Evolutionary conservation across 2,113 vertebrate genomes (phyloP).

Genomic region (Tauraco erythrolophus): DNA sequence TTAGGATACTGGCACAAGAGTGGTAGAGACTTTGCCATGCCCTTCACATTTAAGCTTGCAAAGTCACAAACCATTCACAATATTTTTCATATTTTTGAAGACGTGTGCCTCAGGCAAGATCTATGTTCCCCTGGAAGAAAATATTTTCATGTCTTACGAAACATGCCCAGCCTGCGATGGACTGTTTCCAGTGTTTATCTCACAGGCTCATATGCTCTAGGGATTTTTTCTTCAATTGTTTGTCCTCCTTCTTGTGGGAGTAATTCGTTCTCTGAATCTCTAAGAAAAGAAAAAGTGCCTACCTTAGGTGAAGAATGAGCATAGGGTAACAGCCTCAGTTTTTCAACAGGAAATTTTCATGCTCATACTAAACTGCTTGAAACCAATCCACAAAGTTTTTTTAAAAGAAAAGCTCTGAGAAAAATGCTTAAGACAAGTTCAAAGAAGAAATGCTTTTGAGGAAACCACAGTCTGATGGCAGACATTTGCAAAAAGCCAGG

Average conservation of each 20-base stretch:
- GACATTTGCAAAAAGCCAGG: background rate
- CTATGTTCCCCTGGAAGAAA: background rate
- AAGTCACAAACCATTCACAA: background rate
- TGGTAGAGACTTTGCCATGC: background rate
- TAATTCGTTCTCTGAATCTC: background rate
- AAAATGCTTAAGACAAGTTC: constrained; percentile 6
- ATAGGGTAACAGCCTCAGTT: background rate
- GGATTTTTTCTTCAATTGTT: background rate
- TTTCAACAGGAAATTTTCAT: background rate
- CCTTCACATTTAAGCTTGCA: background rate
- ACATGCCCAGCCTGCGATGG: background rate
- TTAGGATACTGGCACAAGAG: background rate
- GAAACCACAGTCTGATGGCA: constrained; percentile 45
- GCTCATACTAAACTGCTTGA: background rate
- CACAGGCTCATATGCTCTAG: background rate
- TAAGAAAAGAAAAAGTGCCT: background rate
- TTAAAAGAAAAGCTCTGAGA: background rate
- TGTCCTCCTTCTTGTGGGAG: background rate
- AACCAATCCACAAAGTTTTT: background rate
- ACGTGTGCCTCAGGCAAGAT: background rate
- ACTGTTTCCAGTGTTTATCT: background rate
- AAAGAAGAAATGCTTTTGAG: constrained; percentile 61
- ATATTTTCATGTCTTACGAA: background rate
- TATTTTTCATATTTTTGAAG: background rate
- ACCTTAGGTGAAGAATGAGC: background rate